These are phyloP conservation scores for Myrmophylax atrothorax DNA, from an alignment of 2,113 vertebrate species.

Conservation along the genomic window DNA sequence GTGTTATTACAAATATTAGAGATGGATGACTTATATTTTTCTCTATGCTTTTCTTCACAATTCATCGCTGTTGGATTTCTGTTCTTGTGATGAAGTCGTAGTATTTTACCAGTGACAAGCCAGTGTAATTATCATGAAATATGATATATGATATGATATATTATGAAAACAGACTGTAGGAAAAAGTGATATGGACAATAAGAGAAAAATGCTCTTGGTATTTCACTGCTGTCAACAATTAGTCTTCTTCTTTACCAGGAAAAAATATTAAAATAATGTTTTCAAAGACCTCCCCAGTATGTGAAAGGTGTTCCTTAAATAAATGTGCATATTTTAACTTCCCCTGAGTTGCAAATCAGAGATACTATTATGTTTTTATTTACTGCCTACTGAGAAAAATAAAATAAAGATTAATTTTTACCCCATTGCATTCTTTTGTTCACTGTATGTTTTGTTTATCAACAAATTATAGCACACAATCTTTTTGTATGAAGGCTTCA, in stretches of 20 bases:
- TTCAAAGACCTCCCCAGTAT: background rate
- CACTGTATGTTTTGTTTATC: background rate
- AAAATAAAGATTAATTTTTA: constrained; percentile 8
- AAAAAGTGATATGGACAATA: constrained; percentile 22
- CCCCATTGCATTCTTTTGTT: background rate
- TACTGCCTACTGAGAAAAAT: background rate
- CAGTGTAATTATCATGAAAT: background rate
- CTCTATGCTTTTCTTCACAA: background rate
- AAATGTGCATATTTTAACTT: constrained; percentile 13
- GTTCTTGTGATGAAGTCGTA: background rate
- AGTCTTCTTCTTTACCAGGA: background rate
- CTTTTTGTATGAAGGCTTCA: background rate
- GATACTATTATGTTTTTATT: constrained; percentile 13
- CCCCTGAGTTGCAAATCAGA: background rate
- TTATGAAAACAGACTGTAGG: constrained; percentile 12
- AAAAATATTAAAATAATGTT: background rate
- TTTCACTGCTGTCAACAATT: background rate
- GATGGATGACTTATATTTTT: background rate
- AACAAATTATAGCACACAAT: background rate
- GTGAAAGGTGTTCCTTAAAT: background rate
- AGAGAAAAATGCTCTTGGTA: background rate
- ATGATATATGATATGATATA: too few species aligned
- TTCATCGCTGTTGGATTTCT: constrained; percentile 16
- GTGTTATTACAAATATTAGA: background rate
- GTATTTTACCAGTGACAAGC: constrained; percentile 8